Evolutionary conservation across 2,797 vertebrate genomes (phyloP).

Genomic region (Enteromius anoplus): DNA sequence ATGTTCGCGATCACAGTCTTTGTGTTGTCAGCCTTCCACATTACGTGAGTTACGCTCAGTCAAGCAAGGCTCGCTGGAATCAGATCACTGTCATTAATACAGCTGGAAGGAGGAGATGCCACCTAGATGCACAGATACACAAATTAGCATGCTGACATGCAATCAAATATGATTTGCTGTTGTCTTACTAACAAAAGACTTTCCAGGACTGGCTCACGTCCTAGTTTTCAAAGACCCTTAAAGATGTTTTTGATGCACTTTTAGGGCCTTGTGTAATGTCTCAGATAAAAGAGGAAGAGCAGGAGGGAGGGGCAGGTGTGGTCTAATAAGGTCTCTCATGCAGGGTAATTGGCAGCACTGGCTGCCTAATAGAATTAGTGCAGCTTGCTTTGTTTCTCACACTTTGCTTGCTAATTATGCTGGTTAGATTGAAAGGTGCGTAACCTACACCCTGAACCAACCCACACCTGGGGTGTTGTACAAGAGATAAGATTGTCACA

Average conservation of each 20-base stretch:
- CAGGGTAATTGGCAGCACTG: conserved; percentile 45
- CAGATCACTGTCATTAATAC: conserved; percentile 26
- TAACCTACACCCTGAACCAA: conserved; percentile 20
- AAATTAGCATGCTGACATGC: conserved; percentile 6
- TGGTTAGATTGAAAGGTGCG: conserved; percentile 33
- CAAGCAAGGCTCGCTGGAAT: conserved; percentile 12
- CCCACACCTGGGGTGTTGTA: conserved; percentile 39
- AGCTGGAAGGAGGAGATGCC: conserved; percentile 27
- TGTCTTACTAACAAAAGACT: conserved; percentile 28
- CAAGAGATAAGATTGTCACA: conserved; percentile 4
- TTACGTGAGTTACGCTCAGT: conserved; percentile 11
- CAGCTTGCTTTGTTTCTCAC: conserved; percentile 42
- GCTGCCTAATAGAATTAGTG: conserved; percentile 53
- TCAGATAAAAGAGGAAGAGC: conserved; percentile 11
- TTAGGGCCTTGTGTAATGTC: conserved; percentile 23
- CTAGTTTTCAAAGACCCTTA: conserved; percentile 26
- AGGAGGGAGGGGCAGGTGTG: conserved; percentile 28
- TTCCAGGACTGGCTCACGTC: background rate
- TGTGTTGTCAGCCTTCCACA: conserved; percentile 22
- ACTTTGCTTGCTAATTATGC: conserved; percentile 44
- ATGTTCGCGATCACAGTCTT: background rate
- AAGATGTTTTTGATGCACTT: background rate
- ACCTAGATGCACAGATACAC: conserved; percentile 34
- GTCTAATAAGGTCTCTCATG: conserved; percentile 47
- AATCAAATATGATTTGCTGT: conserved; percentile 29